Conservation (phyloP, 2,888 invertebrate genomes). For the Cynaeus angustus region DNA sequence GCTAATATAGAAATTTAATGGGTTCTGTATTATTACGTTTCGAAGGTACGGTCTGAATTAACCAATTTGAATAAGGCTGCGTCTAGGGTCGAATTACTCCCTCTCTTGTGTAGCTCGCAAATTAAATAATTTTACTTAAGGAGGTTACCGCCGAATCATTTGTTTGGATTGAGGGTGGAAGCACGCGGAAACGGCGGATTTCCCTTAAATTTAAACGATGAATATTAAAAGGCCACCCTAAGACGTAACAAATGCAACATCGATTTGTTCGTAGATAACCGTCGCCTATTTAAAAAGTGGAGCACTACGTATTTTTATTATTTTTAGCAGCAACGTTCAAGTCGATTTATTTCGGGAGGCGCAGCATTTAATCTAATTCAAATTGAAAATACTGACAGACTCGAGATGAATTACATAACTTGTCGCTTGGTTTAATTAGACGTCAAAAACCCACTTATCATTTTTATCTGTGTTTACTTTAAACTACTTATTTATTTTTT, state of each 20-base stretch:
- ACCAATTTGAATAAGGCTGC: conserved; percentile 67
- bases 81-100: conserved; percentile 62
- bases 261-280: conserved; percentile 13
- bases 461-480: conserved; percentile 38
- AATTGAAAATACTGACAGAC: conserved; percentile 27
- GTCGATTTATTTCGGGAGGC: conserved; percentile 37
- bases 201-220: conserved; percentile 16
- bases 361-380: conserved; percentile 34
- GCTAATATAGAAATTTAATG: conserved; percentile 69
- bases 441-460: conserved; percentile 28
- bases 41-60: conserved; percentile 66
- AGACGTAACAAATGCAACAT: conserved; percentile 8
- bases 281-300: conserved; percentile 29
- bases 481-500: conserved; percentile 29
- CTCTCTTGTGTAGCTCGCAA: conserved; percentile 45
- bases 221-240: conserved; percentile 14
- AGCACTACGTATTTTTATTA: conserved; percentile 26
- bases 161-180: conserved; percentile 42
- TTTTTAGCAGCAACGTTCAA: conserved; percentile 38
- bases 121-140: conserved; percentile 52
- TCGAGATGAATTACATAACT: conserved; percentile 39
- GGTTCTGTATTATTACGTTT: conserved; percentile 68
- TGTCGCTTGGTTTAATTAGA: conserved; percentile 32
- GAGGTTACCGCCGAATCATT: conserved; percentile 43
- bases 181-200: conserved; percentile 15